phyloP scores from a whole-genome alignment of 1,140 invertebrate species.

The Scaptomyza graminum region DNA sequence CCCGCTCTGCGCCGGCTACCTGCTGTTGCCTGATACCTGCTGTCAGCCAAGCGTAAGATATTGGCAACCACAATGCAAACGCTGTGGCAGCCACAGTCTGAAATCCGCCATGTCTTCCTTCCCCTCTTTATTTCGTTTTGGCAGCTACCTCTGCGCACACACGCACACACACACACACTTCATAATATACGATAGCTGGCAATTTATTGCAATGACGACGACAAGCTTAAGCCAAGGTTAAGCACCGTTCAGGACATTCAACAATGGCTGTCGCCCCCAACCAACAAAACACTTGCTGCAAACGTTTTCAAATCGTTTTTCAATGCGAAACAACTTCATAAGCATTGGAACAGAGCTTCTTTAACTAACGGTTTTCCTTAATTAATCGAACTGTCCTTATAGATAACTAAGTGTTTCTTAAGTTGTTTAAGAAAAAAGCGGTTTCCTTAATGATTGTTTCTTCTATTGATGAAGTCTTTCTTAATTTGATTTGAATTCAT shows the following conservation, averaged over 20 bases:
- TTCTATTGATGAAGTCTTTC: no score
- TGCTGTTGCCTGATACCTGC: slow-evolving; percentile 20
- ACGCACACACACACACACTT: slow-evolving; percentile 17
- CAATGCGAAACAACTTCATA: not conserved
- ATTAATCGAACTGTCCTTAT: not conserved
- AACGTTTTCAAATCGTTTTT: not conserved
- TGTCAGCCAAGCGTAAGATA: slow-evolving; percentile 51
- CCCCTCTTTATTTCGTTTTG: not conserved
- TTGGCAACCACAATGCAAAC: slow-evolving; percentile 49
- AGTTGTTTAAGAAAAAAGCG: not conserved
- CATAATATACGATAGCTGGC: slow-evolving; percentile 46
- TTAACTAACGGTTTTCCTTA: not conserved
- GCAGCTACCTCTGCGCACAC: not conserved
- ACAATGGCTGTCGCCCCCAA: slow-evolving; percentile 3
- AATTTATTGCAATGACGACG: slow-evolving; percentile 42
- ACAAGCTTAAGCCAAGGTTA: slow-evolving; percentile 35
- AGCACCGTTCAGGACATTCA: slow-evolving; percentile 29
- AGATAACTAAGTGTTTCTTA: not conserved
- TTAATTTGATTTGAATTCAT: no score
- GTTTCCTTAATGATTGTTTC: no score
- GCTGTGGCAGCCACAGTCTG: slow-evolving; percentile 10
- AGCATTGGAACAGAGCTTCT: not conserved
- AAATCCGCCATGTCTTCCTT: not conserved
- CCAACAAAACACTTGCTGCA: not conserved
- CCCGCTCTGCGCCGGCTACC: slow-evolving; percentile 14